Base-by-base conservation (phyloP, 2,888 invertebrate species). In the Lobophora halterata region DNA sequence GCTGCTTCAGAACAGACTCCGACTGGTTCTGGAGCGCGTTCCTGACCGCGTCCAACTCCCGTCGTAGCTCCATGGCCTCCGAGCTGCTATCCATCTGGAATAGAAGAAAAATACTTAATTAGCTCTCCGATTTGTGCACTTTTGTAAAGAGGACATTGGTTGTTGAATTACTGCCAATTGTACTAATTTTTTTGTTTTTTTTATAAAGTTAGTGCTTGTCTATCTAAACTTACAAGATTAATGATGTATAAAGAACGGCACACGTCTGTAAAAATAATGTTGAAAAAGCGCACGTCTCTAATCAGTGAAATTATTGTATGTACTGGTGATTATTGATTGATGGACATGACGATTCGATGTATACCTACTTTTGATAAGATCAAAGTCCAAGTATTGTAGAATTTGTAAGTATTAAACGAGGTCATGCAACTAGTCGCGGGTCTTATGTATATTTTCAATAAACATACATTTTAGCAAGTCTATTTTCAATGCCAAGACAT, bases 41-140 rank as follows among this genome's bases (percentile, higher is more conserved):
- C 53, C 90, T 91, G 7, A 92, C 92, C 34, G 90, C 90, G 60
- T 91, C 91, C 58, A 93, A 76, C 80, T 93, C 93, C 44, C 89
- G 83, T 52, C 90, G 79, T 52, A 91, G 68, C 61, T 89, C 86
- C 69, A 88, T 82, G 49, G 90, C 88, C 60, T 91, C 88, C 38
- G 88, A 86, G 55, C 92, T 91, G 72, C 90, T 89, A 71, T 91
- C 90, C 90, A 91, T 91, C 93, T 93, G 89, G 19, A 91, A 90
- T 18, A 51, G 36, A 65, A 55, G 58, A 57, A 68, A 61, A 72
- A 52, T 30, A 27, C 14, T 24, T 21, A 35, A 34, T 44, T 24
- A 45, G 25, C 12, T 33, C 12, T 44, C 12, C 8, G n/a, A n/a
- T n/a, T n/a, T n/a, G n/a, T n/a, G n/a, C n/a, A n/a, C n/a, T n/a